Base-by-base conservation (phyloP, 2,888 invertebrate species). In the Chrysopilus asiliformis region DNA sequence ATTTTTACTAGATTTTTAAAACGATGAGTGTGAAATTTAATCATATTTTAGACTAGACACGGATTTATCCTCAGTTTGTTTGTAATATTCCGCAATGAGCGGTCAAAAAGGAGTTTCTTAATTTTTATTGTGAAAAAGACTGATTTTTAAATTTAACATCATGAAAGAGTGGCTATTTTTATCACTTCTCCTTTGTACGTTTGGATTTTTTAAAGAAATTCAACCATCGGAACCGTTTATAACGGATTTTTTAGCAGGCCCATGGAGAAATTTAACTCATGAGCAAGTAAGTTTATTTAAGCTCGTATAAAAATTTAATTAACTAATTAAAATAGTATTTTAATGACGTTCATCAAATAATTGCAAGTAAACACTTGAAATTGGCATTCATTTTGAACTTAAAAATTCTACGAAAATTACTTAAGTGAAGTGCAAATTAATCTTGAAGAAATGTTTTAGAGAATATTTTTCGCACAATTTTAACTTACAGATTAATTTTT, bases 161-260 rank as follows among this genome's bases (percentile, higher is more conserved):
- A 60, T 60, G 60, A 50, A 57, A 46, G 52, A 68, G 48, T 86
- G 85, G 85, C 54, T 76, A 18, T 70, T 69, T 56, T 71, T 80
- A 35, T 80, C 81, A 1, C 62, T 79, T 19, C 58, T 84, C 33
- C 62, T 87, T 17, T 83, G 86, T 52, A 64, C 76, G 25, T 86
- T 85, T 54, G 87, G 87, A 7, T 76, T 83, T 47, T 62, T 87
- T 24, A 76, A 86, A 45, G 87, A 89, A 59, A 76, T 86, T 36
- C 68, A 87, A n/a, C 87, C 87, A 0, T 84, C 84, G 0, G 87
- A 89, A 52, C 84, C 86, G 0, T 89, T 80, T 53, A 71, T 89
- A 10, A 81, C 82, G 0, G 79, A 85, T 53, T 87, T 76, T 56
- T 63, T 89, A 17, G 67, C 74, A 10, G 82, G 81, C 39, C 70